These are phyloP conservation scores for Nothobranchius furzeri DNA, from an alignment of 2,113 vertebrate species.

Conservation along the genomic window DNA sequence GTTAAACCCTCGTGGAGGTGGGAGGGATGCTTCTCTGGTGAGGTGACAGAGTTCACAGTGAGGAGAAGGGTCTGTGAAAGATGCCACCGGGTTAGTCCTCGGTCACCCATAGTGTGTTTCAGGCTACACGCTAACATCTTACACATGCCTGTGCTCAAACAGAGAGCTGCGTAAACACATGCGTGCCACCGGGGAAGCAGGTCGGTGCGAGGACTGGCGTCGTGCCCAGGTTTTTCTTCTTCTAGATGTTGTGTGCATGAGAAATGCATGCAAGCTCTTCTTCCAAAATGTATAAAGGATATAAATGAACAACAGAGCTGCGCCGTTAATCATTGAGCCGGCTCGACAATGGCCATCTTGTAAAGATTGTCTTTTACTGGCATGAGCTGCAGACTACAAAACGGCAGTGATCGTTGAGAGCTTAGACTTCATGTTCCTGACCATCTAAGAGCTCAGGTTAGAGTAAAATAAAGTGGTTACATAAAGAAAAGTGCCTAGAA, in stretches of 20 bases:
- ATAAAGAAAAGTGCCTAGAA: neutral
- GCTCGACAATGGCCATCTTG: constrained; percentile 39
- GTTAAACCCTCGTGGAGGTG: neutral
- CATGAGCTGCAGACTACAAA: constrained; percentile 36
- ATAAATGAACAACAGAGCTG: constrained; percentile 31
- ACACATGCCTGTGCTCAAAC: constrained; percentile 44
- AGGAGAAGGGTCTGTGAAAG: constrained; percentile 29
- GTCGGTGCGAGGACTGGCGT: constrained; percentile 65
- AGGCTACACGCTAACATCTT: constrained; percentile 22
- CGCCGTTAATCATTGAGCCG: constrained; percentile 53
- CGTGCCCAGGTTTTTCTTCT: constrained; percentile 58
- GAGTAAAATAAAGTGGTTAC: neutral
- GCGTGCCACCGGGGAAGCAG: constrained; percentile 39
- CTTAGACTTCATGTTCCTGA: neutral
- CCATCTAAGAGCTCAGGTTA: neutral
- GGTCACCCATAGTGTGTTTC: constrained; percentile 41
- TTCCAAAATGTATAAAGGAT: constrained; percentile 44
- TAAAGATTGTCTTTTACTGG: constrained; percentile 31
- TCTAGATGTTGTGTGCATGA: constrained; percentile 58
- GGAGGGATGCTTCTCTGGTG: constrained; percentile 27
- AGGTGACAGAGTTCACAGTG: constrained; percentile 54
- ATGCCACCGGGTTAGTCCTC: constrained; percentile 27
- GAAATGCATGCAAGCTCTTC: constrained; percentile 59
- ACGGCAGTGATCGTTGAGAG: constrained; percentile 34
- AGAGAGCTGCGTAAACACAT: constrained; percentile 41